A percentile compares a stretch with the other conserved stretches of the same genome.
These are phyloP conservation scores for Epinephelus lanceolatus DNA, from an alignment of 2,113 vertebrate genomes.

Conservation along the genomic window DNA sequence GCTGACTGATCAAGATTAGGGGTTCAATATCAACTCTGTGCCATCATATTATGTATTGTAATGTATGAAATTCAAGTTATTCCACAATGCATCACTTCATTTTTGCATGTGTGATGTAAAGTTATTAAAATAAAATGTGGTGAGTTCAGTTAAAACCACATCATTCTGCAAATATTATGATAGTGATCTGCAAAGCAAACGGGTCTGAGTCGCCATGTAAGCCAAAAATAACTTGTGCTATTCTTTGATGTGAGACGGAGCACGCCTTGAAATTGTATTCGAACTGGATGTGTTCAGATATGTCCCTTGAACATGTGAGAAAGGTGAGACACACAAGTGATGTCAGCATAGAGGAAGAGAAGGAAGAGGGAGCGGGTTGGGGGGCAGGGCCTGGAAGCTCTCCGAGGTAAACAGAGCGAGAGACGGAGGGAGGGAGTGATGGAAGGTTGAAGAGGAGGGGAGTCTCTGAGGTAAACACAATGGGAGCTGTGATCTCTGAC, in stretches of 20 bases:
- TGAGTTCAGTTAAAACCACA: not conserved
- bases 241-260: not conserved
- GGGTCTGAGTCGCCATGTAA: not conserved
- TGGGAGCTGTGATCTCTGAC: conserved; percentile 82
- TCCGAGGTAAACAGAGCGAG: conserved; percentile 49
- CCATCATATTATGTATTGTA: not conserved
- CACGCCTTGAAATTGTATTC: not conserved
- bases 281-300: not conserved
- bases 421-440: conserved; percentile 29
- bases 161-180: not conserved
- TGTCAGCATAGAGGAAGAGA: conserved; percentile 56
- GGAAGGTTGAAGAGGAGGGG: conserved; percentile 54
- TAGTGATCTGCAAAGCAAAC: not conserved
- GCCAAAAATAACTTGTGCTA: not conserved
- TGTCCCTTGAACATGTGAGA: conserved; percentile 25
- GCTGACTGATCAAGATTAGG: conserved; percentile 4
- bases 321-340: conserved; percentile 64
- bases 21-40: not conserved
- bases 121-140: not conserved
- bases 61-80: not conserved
- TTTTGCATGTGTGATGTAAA: not conserved
- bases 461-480: conserved; percentile 79
- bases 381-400: not conserved
- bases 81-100: not conserved
- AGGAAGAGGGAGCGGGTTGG: not conserved